Conservation (phyloP, 2,797 vertebrate species). For the Sylvilagus floridanus region DNA sequence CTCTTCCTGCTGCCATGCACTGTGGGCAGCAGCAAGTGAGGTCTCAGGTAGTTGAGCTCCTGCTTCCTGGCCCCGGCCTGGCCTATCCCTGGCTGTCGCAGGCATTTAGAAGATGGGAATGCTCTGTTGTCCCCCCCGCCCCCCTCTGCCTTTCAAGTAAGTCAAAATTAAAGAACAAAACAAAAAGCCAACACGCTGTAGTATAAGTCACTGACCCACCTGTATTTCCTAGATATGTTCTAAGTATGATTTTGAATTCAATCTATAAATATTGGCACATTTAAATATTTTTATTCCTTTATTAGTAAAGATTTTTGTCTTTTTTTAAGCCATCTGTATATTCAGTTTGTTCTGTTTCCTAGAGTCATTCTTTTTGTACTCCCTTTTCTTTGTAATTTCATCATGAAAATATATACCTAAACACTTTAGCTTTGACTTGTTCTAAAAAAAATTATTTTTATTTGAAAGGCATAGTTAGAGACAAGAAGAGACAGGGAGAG, state of each 20-base stretch:
- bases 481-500: no score
- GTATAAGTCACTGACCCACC: neutral
- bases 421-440: constrained; percentile 4
- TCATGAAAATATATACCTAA: neutral
- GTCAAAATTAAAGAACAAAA: no score
- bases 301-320: neutral
- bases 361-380: neutral
- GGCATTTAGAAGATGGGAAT: no score
- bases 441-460: neutral
- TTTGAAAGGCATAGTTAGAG: no score
- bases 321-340: neutral
- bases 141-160: no score
- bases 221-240: neutral
- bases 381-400: neutral
- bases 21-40: no score
- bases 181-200: neutral
- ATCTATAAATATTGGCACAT: neutral
- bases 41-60: no score
- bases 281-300: neutral
- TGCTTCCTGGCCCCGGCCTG: no score
- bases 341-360: neutral
- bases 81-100: no score
- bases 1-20: no score
- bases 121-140: no score
- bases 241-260: constrained; percentile 12